Evolutionary conservation across 2,888 invertebrate genomes (phyloP), one percentile per base, ranked within the genome.

Genomic region (Eremobia ochroleuca): DNA sequence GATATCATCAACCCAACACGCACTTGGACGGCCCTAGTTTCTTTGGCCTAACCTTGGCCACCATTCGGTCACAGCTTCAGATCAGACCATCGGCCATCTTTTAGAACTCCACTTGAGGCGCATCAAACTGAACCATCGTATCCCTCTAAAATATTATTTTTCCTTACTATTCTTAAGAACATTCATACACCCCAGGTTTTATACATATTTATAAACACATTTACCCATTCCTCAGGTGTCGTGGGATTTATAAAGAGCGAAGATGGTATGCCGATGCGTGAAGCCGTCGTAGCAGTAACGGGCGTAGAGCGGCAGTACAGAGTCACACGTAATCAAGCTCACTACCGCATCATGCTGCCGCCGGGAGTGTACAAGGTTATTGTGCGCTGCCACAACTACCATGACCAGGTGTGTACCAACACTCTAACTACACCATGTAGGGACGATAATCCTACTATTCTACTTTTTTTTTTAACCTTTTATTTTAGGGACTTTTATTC

Each of bases 271-370:
- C 98, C 98, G 1, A 94, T 99, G 90, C 96, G 98, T 0, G 97
- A 98, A 76, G 99, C 99, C 0, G 97, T 97, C 0, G 96, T 99
- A 0, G 96, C 97, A 9, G 97, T 99, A 0, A 94, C 97, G 58
- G 97, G 97, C 64, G 93, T 97, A 73, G 94, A 97, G 76, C 95
- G 97, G 0, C 93, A 96, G 49, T 97, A 97, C 90, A 97, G 97
- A 68, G 98, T 98, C 0, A 97, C 98, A 0, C 96, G 96, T 88
- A 98, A 98, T 92, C 97, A 97, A 88, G 99, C 98, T 0, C 97
- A 97, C 89, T 99, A 98, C 93, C 98, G 98, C 91, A 95, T 98
- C 68, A 97, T 98, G 90, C 94, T 99, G 70, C 97, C 98, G 18
- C 97, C 97, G 3, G 98, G 98, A 0, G 93, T 96, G 43, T 98